Base-by-base conservation (phyloP, 2,888 invertebrate genomes). In the Pterobdella sp. region DNA sequence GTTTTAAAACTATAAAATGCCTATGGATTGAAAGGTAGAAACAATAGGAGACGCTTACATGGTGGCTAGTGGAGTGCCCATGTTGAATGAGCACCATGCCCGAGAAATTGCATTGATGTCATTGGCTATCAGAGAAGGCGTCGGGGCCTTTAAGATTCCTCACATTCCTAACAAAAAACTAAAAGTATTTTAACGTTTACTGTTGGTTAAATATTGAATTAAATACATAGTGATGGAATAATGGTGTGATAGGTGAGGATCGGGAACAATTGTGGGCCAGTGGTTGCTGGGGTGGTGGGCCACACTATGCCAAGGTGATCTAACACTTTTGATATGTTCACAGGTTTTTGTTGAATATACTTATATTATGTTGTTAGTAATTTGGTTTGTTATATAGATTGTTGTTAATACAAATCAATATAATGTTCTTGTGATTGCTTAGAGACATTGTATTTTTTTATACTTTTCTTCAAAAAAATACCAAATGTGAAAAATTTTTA, bases 1-100 rank as follows among this genome's bases (percentile, higher is more conserved):
- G 49, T 42, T 42, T 42, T 42, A 42, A 14, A 42, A 42, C 7
- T 22, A 42, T 7, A 42, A 42, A 22, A 7, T 14, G 7, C 22
- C 22, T 42, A 42, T 42, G 10, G 49, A 14, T 42, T 93, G 79
- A 92, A 92, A n/a, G 93, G 93, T 84, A 92, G 92, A 1, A 82
- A 82, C 84, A 68, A 73, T 73, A 14, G 73, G 73, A 31, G 73
- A 73, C 37, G 73, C 73, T 3, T 73, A 73, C 73, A 73, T 78
- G 77, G 76, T 78, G 29, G 78, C 74, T 34, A 78, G 77, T 63
- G 78, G 78, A 4, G 73, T 78, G 0, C 78, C 78, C 0, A 68
- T 60, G 26, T 71, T 70, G 7, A 76, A 76, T 52, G 66, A 68
- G 29, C 49, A 63, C 2, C 78, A 78, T 68, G 77, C 76, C 18